phyloP scores from a whole-genome alignment of 2,113 vertebrate species.

The Dromiciops gliroides region DNA sequence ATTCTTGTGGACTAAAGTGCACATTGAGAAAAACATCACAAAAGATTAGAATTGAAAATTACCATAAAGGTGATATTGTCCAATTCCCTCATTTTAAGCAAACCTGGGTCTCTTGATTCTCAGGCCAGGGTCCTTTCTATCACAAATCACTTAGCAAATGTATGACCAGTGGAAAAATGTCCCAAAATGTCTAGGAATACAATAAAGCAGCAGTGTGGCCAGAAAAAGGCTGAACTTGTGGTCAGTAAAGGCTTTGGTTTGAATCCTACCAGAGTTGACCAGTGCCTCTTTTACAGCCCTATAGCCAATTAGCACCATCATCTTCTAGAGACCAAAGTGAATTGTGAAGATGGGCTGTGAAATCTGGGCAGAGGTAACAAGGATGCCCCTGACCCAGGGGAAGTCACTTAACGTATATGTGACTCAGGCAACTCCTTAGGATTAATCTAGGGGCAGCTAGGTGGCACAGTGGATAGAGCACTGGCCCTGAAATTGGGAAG shows the following conservation, averaged over 20 bases:
- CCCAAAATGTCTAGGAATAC: not conserved
- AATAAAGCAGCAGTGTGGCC: not conserved
- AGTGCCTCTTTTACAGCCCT: constrained; percentile 86
- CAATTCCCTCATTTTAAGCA: not conserved
- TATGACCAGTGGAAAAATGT: not conserved
- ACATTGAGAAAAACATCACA: not conserved
- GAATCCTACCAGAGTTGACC: constrained; percentile 72
- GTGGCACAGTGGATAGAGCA: no score
- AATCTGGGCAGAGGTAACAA: constrained; percentile 74
- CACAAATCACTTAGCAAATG: not conserved
- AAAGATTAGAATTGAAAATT: not conserved
- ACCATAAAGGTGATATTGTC: not conserved
- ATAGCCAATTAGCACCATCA: constrained; percentile 86
- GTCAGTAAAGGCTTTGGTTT: not conserved
- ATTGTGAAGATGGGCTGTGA: constrained; percentile 85
- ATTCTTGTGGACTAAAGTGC: not conserved
- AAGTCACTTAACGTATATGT: not conserved
- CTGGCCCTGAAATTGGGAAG: no score
- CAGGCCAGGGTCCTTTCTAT: not conserved
- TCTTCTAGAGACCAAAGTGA: constrained; percentile 84
- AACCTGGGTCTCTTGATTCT: not conserved
- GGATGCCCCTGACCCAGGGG: not conserved
- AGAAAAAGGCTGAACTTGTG: not conserved
- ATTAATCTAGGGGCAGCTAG: no score
- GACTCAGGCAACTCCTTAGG: not conserved